A percentile compares a stretch with the other conserved stretches of the same genome.
Evolutionary conservation across 1,140 invertebrate genomes (phyloP).

Genomic region (Ganaspis sp.): DNA sequence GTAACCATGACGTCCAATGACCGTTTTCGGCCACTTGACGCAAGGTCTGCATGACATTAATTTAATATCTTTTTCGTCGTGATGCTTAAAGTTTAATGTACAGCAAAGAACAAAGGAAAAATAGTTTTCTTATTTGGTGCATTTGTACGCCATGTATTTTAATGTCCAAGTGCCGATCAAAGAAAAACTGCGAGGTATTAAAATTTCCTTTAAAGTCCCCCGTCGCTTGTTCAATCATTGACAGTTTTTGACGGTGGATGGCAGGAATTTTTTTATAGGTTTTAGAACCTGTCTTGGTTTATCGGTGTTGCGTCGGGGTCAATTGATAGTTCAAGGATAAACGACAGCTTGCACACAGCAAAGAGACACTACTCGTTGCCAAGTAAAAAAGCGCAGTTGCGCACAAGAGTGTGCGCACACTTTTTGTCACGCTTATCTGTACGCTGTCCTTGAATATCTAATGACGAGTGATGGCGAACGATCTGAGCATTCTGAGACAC

Average conservation of each 20-base stretch:
- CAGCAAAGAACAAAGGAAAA: too few species aligned
- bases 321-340: constrained; percentile 31
- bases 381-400: constrained; percentile 14
- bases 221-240: too few species aligned
- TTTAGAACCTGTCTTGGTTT: not conserved
- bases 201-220: too few species aligned
- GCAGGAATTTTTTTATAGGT: not conserved
- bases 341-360: not conserved
- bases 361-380: not conserved
- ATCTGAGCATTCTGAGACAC: constrained; percentile 49
- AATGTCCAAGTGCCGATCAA: too few species aligned
- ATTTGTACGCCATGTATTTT: too few species aligned
- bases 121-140: too few species aligned
- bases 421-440: constrained; percentile 37
- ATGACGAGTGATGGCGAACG: constrained; percentile 39
- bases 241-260: not conserved
- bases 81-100: too few species aligned
- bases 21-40: too few species aligned
- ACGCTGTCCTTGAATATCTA: constrained; percentile 56
- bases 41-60: too few species aligned
- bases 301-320: not conserved
- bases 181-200: too few species aligned
- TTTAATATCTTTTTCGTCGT: too few species aligned
- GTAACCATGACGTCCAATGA: too few species aligned
- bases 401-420: not conserved